Conservation (phyloP, 2,888 invertebrate species). For the Tribolium freemani region DNA sequence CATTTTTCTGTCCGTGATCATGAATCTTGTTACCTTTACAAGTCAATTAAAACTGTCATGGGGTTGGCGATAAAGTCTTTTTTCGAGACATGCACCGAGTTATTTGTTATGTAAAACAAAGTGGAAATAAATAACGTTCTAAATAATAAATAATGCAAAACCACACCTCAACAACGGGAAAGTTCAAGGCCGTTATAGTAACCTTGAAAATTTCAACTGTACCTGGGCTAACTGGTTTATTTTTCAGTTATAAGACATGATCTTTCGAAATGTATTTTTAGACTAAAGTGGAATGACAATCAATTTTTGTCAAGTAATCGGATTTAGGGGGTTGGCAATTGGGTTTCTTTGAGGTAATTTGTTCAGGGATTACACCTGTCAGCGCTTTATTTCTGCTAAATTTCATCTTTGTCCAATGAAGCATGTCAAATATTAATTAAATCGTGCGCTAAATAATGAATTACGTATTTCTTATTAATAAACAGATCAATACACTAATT, state of each 20-base stretch:
- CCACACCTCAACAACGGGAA: conserved; percentile 38
- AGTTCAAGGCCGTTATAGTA: conserved; percentile 44
- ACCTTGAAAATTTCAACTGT: conserved; percentile 43
- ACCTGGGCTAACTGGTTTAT: conserved; percentile 36
- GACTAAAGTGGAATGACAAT: too few relatives aligned
- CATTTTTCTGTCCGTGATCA: not conserved
- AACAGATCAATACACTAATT: not conserved
- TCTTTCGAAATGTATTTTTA: not conserved
- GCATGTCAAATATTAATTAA: conserved; percentile 4
- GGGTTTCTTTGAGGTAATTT: not conserved
- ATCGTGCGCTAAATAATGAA: not conserved
- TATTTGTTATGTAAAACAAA: conserved; percentile 39
- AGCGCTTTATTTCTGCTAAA: not conserved
- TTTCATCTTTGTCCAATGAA: conserved; percentile 1
- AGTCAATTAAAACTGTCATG: not conserved
- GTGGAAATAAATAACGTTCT: conserved; percentile 42
- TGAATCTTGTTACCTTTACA: not conserved
- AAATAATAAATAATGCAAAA: conserved; percentile 44
- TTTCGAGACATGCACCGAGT: not conserved
- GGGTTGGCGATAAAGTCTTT: not conserved
- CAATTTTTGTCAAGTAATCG: not conserved
- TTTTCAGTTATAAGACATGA: conserved; percentile 5
- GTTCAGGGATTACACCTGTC: not conserved
- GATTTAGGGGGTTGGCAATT: not conserved
- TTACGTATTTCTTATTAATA: not conserved